Evolutionary conservation across 2,113 vertebrate genomes (phyloP), one percentile per base, ranked within the genome.

Genomic region (Neopipo cinnamomea): DNA sequence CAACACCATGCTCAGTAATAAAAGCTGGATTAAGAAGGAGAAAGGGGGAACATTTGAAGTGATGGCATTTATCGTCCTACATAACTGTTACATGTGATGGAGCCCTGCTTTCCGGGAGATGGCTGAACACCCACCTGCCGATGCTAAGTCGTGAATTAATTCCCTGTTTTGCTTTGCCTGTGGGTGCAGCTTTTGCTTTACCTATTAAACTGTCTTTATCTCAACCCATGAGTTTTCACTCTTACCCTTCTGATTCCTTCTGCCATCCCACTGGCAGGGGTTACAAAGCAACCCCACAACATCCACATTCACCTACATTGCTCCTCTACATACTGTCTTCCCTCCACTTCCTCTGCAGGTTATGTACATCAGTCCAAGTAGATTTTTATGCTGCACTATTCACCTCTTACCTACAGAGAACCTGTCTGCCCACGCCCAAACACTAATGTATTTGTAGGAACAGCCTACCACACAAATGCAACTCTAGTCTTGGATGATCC

Each of bases 1-100:
- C 1, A 2, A 22, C 3, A 5, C 6, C 5, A 4, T 8, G 33
- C 39, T 76, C 53, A 52, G n/a, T 25, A 58, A 52, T 12, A 72
- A 72, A 66, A 76, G 12, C 14, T 41, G 4, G 21, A 19, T 15
- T 31, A 79, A 74, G 10, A 14, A 67, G 12, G 12, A 72, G n/a
- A 49, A 73, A 35, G 13, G 9, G 42, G 39, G 44, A 17, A 74
- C 5, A 8, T 46, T 14, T 30, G 47, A 28, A 53, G 8, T 14
- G 6, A 41, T 1, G 3, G 33, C 9, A 5, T n/a, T 39, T 66
- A 30, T 11, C 52, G 25, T 61, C 41, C n/a, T 30, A 62, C n/a
- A 3, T 6, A 66, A 58, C 35, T 4, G 2, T 27, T 56, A 39
- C 0, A 3, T 1, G 0, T 28, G 33, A 75, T 1, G 0, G 24